These are phyloP conservation scores for Sebastes schlegelii DNA, from an alignment of 2,113 vertebrate species.

Conservation along the genomic window DNA sequence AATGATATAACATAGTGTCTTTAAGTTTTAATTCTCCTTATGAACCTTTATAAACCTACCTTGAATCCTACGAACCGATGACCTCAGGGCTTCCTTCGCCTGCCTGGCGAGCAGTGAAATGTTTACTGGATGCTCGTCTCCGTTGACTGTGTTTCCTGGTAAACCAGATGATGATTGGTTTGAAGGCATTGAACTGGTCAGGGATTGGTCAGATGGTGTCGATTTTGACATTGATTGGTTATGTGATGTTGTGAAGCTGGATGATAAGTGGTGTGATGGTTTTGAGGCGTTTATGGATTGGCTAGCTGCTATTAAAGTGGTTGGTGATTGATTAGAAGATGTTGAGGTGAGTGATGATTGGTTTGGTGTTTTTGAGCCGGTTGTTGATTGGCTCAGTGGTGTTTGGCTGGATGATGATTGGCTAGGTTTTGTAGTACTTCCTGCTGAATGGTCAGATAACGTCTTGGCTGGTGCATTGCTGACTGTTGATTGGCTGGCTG, in stretches of 20 bases:
- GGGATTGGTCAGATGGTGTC: conserved; percentile 11
- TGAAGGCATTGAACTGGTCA: conserved; percentile 3
- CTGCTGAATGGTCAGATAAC: conserved; percentile 2
- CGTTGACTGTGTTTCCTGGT: not conserved
- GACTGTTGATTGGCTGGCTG: conserved; percentile 5
- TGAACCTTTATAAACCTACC: conserved; percentile 51
- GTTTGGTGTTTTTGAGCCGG: not conserved
- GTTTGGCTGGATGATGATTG: conserved; percentile 27
- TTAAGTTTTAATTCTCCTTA: not conserved
- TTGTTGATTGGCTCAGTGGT: conserved; percentile 12
- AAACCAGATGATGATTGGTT: conserved; percentile 7
- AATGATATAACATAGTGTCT: not conserved
- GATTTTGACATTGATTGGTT: conserved; percentile 16
- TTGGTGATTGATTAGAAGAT: conserved; percentile 4
- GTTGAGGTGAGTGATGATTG: conserved; percentile 1
- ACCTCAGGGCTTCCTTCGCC: conserved; percentile 69
- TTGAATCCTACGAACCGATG: conserved; percentile 55
- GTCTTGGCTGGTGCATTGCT: not conserved
- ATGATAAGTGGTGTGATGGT: not conserved
- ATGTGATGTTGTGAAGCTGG: not conserved
- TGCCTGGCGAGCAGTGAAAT: conserved; percentile 53
- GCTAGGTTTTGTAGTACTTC: not conserved
- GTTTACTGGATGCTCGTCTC: conserved; percentile 41
- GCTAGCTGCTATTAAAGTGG: not conserved
- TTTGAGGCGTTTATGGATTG: not conserved